Evolutionary conservation across 2,113 vertebrate species (phyloP).

Genomic region (Origma solitaria): DNA sequence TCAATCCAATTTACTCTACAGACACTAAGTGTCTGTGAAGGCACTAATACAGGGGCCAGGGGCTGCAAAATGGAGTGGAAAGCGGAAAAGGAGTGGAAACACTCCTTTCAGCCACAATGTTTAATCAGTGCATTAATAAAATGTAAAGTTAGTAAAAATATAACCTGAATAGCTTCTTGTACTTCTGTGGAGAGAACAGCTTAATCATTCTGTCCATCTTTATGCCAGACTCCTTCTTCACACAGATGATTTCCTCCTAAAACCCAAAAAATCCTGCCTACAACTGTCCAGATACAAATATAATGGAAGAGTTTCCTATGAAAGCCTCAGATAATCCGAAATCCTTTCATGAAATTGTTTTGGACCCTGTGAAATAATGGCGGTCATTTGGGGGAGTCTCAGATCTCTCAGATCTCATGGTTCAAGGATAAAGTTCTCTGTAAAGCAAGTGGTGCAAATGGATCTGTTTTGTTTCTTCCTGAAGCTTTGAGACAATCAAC

Average conservation of each 20-base stretch:
- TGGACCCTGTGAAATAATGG: background rate
- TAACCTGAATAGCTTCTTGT: background rate
- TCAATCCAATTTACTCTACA: background rate
- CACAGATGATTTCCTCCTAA: background rate
- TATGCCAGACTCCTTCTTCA: background rate
- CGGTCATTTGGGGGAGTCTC: background rate
- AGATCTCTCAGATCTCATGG: background rate
- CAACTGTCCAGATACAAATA: background rate
- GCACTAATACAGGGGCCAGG: background rate
- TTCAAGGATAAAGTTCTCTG: background rate
- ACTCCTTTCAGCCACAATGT: background rate
- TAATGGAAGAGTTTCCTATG: background rate
- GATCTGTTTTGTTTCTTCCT: background rate
- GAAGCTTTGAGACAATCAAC: background rate
- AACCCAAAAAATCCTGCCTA: background rate
- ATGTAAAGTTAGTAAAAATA: background rate
- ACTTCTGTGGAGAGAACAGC: background rate
- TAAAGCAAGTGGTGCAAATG: background rate
- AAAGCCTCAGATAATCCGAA: background rate
- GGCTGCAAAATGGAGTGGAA: background rate
- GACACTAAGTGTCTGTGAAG: background rate
- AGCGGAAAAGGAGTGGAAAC: background rate
- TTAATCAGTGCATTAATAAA: background rate
- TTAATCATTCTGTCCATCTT: background rate
- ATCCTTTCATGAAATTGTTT: background rate